Evolutionary conservation across 2,797 vertebrate genomes (phyloP).

Genomic region (Xiphorhynchus erythropygius): DNA sequence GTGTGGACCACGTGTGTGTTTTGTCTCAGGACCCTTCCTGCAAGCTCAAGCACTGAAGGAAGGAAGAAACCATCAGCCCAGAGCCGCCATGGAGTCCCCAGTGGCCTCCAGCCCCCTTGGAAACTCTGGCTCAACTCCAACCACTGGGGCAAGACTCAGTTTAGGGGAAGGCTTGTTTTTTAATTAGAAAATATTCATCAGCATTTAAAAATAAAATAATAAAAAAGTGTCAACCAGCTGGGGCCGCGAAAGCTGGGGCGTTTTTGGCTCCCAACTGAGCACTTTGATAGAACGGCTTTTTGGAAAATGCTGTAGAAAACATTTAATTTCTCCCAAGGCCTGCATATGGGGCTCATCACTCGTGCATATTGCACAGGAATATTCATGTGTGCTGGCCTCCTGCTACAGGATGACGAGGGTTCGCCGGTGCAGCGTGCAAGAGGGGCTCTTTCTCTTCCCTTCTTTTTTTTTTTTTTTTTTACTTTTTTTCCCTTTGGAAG

Average conservation of each 20-base stretch:
- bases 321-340: slow-evolving; percentile 66
- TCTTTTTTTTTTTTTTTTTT: background rate
- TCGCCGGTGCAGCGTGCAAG: background rate
- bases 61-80: background rate
- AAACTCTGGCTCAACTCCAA: slow-evolving; percentile 24
- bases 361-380: slow-evolving; percentile 42
- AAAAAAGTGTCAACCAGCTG: slow-evolving; percentile 58
- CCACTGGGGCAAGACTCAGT: background rate
- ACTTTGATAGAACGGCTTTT: slow-evolving; percentile 66
- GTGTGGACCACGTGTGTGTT: background rate
- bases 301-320: slow-evolving; percentile 52
- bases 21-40: background rate
- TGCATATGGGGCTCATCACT: slow-evolving; percentile 70
- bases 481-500: background rate
- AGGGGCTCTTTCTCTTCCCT: background rate
- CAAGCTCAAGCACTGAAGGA: background rate
- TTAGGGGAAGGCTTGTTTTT: slow-evolving; percentile 7
- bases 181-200: slow-evolving; percentile 64
- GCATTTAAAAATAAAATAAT: slow-evolving; percentile 37
- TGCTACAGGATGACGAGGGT: slow-evolving; percentile 50
- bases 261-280: slow-evolving; percentile 44
- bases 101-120: background rate
- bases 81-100: background rate
- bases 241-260: slow-evolving; percentile 17
- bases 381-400: slow-evolving; percentile 63